phyloP scores from a whole-genome alignment of 2,888 invertebrate species.

The Colostygia pectinataria region DNA sequence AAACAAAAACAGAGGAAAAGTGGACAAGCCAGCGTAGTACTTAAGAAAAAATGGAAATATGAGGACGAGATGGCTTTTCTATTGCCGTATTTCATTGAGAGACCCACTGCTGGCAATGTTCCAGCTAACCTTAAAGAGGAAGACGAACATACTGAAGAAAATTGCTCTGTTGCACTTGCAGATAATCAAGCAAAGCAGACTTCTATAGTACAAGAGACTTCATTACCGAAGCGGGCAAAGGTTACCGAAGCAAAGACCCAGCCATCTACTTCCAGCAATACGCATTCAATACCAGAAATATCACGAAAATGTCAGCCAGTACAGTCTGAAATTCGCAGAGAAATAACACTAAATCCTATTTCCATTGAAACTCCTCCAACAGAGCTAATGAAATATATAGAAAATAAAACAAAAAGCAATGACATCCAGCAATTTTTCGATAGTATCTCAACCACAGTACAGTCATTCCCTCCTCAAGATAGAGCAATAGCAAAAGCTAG shows the following conservation, averaged over 20 bases:
- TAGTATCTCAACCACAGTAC: background rate
- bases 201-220: too few species aligned
- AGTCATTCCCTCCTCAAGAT: background rate
- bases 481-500: background rate
- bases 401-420: background rate
- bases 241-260: background rate
- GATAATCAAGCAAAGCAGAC: background rate
- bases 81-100: background rate
- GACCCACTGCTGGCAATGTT: background rate
- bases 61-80: conserved; percentile 1
- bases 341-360: too few species aligned
- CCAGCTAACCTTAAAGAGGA: background rate
- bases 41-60: background rate
- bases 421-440: conserved; percentile 1
- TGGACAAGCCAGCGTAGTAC: background rate
- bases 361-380: background rate
- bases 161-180: background rate
- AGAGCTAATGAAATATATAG: background rate
- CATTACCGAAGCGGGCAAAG: too few species aligned
- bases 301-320: too few species aligned
- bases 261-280: too few species aligned
- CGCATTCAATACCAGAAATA: too few species aligned
- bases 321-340: background rate
- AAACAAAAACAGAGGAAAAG: background rate
- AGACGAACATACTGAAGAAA: background rate